phyloP scores from a whole-genome alignment of 2,113 vertebrate species.

The Dolichallabes microphthalmus region DNA sequence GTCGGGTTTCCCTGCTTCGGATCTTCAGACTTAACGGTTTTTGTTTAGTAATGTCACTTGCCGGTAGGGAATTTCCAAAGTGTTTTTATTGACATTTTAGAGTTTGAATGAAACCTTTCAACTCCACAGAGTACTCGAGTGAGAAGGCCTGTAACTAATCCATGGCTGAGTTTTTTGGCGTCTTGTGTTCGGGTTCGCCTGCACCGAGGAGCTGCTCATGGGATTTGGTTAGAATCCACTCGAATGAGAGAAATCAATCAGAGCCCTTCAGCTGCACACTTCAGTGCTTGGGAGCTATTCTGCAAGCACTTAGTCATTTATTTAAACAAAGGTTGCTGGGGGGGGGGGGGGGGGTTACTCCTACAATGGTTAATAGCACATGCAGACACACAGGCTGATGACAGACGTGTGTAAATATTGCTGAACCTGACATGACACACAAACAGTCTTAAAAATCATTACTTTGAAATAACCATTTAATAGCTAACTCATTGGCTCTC shows the following conservation, averaged over 20 bases:
- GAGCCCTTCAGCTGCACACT: conserved; percentile 62
- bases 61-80: conserved; percentile 41
- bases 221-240: conserved; percentile 63
- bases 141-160: conserved; percentile 63
- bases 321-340: conserved; percentile 9
- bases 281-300: conserved; percentile 64
- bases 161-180: conserved; percentile 43
- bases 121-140: conserved; percentile 61
- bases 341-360: background rate
- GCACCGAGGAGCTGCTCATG: conserved; percentile 57
- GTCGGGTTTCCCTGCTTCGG: conserved; percentile 8
- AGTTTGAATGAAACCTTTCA: conserved; percentile 58
- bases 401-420: conserved; percentile 20
- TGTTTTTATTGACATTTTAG: conserved; percentile 26
- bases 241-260: conserved; percentile 63
- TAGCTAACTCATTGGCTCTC: background rate
- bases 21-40: conserved; percentile 19
- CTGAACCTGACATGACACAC: conserved; percentile 18
- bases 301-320: conserved; percentile 46
- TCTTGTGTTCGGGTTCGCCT: conserved; percentile 40
- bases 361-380: conserved; percentile 22
- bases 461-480: conserved; percentile 8
- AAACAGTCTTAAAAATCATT: conserved; percentile 21
- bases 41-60: conserved; percentile 26
- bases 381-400: conserved; percentile 20